Evolutionary conservation across 2,113 vertebrate genomes (phyloP).

Genomic region (Nestor notabilis): DNA sequence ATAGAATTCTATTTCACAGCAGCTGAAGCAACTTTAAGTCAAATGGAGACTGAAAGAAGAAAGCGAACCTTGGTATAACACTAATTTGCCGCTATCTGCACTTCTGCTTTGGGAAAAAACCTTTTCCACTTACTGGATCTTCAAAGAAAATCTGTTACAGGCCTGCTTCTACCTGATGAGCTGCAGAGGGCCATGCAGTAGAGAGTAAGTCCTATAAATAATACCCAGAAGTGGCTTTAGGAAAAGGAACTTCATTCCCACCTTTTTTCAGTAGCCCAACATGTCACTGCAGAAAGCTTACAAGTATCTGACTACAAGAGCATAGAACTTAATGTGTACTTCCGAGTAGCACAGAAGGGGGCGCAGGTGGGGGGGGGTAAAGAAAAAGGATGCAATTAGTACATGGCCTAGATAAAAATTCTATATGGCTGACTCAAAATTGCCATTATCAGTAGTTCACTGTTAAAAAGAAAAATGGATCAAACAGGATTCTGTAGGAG

Average conservation of each 20-base stretch:
- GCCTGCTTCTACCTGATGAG: neutral
- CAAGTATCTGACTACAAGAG: neutral
- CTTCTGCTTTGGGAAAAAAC: neutral
- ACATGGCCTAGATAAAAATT: neutral
- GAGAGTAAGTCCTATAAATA: neutral
- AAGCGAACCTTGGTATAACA: neutral
- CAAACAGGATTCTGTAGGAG: neutral
- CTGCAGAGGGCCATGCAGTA: neutral
- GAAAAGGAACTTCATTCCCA: neutral
- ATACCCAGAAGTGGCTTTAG: neutral
- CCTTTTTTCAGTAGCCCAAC: neutral
- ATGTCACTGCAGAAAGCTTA: neutral
- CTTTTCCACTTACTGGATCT: neutral
- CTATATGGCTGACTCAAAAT: neutral
- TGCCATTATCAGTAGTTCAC: neutral
- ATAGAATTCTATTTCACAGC: neutral
- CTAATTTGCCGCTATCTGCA: neutral
- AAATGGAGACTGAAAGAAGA: neutral
- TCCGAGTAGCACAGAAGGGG: neutral
- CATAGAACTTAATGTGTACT: neutral
- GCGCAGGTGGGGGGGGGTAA: fast-evolving
- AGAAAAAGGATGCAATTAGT: neutral
- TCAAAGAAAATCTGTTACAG: neutral
- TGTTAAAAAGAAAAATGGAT: neutral
- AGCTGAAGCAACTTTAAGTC: neutral